Evolutionary conservation across 2,113 vertebrate genomes (phyloP).

Genomic region (Furnarius figulus): DNA sequence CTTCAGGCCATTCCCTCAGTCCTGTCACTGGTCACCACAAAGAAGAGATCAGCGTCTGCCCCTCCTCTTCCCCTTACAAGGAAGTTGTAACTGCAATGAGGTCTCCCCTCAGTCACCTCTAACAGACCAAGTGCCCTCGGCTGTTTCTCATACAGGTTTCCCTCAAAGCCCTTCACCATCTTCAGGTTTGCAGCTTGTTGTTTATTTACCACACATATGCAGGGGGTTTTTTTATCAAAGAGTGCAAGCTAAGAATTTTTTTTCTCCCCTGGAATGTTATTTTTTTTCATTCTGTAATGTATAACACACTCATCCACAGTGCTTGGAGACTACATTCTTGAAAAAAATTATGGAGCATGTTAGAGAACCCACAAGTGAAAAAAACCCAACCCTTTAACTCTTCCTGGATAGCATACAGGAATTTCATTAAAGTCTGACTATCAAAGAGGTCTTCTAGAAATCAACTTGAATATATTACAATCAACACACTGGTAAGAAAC

Average conservation of each 20-base stretch:
- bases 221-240: too few species aligned
- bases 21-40: not conserved
- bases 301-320: too few species aligned
- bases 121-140: not conserved
- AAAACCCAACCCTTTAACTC: rapidly evolving
- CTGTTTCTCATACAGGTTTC: not conserved
- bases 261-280: too few species aligned
- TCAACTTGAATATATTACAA: not conserved
- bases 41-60: not conserved
- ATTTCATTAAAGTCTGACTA: not conserved
- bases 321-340: too few species aligned
- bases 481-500: not conserved
- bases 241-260: too few species aligned
- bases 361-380: not conserved
- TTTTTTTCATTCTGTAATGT: too few species aligned
- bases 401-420: not conserved
- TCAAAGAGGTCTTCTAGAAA: not conserved
- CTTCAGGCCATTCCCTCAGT: not conserved
- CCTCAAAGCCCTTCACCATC: not conserved
- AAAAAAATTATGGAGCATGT: too few species aligned
- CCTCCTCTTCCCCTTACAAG: not conserved
- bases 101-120: not conserved
- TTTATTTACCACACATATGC: too few species aligned
- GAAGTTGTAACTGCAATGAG: not conserved
- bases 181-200: not conserved